phyloP scores from a whole-genome alignment of 1,140 invertebrate genomes.

The Euglossa dilemma region DNA sequence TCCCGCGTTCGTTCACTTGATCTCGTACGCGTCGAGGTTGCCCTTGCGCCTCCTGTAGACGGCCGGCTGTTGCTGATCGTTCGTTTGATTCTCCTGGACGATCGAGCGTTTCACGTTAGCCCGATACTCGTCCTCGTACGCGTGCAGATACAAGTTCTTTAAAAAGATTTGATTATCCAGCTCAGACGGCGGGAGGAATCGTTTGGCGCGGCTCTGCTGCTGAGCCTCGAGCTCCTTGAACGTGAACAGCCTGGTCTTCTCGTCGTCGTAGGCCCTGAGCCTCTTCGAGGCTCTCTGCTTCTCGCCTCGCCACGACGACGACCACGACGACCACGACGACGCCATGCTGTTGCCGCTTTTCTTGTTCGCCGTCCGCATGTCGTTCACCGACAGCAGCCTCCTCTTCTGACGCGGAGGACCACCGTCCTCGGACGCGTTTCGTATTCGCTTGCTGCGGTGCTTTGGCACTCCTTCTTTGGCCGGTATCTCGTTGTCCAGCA shows the following conservation, averaged over 20 bases:
- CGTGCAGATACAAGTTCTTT: constrained; percentile 79
- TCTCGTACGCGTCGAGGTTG: constrained; percentile 73
- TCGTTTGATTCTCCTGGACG: constrained; percentile 65
- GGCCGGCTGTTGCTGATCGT: constrained; percentile 17
- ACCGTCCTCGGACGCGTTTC: constrained; percentile 72
- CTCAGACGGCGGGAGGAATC: constrained; percentile 74
- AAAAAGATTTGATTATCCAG: constrained; percentile 81
- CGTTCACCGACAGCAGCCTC: constrained; percentile 72
- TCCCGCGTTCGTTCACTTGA: constrained; percentile 74
- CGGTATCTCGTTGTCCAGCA: constrained; percentile 77
- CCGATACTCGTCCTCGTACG: constrained; percentile 79
- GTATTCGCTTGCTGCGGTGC: constrained; percentile 78
- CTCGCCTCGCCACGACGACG: not conserved
- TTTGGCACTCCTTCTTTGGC: constrained; percentile 75
- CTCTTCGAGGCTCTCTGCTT: constrained; percentile 21
- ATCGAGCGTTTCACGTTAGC: constrained; percentile 80
- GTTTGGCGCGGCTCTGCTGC: constrained; percentile 76
- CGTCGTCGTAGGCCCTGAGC: constrained; percentile 52
- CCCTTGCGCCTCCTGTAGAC: constrained; percentile 71
- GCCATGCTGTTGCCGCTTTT: not conserved
- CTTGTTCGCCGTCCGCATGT: not conserved
- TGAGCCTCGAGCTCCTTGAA: constrained; percentile 68
- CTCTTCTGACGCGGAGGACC: constrained; percentile 68
- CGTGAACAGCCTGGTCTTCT: constrained; percentile 66
- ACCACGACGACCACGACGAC: too few species aligned